Conservation (phyloP, 2,888 invertebrate species). For the Coleophora flavipennella region DNA sequence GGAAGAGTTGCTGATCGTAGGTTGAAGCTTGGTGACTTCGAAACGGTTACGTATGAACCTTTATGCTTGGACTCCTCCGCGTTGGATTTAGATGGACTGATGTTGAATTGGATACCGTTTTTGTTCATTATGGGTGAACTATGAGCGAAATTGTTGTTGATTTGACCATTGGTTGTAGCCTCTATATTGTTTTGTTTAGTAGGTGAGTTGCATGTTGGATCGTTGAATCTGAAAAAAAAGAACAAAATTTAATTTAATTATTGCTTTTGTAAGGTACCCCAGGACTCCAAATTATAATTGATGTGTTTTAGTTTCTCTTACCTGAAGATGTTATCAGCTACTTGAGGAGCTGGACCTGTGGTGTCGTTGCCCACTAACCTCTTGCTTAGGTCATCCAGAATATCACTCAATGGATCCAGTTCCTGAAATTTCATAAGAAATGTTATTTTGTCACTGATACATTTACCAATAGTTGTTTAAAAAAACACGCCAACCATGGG, state of each 20-base stretch:
- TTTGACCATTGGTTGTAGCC: constrained; percentile 35
- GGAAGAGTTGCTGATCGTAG: constrained; percentile 80
- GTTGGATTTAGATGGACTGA: constrained; percentile 58
- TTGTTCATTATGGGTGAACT: constrained; percentile 71
- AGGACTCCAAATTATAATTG: no score
- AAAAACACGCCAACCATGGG: no score
- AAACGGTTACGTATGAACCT: constrained; percentile 44
- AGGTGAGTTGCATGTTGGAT: constrained; percentile 71
- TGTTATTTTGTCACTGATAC: no score
- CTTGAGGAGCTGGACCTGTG: constrained; percentile 35
- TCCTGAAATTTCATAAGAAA: constrained; percentile 42
- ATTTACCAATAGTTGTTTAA: no score
- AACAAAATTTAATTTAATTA: background rate
- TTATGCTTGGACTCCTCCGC: constrained; percentile 60
- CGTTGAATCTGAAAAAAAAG: constrained; percentile 70
- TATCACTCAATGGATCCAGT: constrained; percentile 77
- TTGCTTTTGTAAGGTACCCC: no score
- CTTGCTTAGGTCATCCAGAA: constrained; percentile 79
- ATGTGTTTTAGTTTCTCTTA: constrained; percentile 17
- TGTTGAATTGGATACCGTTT: constrained; percentile 69
- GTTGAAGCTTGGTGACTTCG: constrained; percentile 64
- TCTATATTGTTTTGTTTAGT: constrained; percentile 37
- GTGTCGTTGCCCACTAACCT: constrained; percentile 68
- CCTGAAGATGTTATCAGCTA: constrained; percentile 77
- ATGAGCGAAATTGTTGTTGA: constrained; percentile 56